These are phyloP conservation scores for Hippocampus mohnikei DNA, from an alignment of 2,113 vertebrate species.

Conservation along the genomic window DNA sequence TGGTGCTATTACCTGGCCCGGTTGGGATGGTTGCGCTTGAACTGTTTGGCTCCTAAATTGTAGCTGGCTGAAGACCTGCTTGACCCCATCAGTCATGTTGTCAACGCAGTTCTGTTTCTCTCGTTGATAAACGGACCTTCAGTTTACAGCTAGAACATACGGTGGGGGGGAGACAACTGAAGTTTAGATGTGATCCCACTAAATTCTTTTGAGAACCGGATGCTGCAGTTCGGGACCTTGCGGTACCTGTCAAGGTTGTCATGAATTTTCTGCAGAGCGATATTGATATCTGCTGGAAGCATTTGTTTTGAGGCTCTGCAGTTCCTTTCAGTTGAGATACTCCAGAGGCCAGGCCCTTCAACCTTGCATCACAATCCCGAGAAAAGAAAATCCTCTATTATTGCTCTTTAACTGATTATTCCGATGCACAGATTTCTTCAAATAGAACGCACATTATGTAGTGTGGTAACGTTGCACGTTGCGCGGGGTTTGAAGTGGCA, in stretches of 20 bases:
- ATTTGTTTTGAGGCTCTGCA: slow-evolving; percentile 8
- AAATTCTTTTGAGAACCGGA: not conserved
- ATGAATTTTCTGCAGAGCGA: slow-evolving; percentile 6
- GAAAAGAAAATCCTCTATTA: not conserved
- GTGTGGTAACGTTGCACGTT: too few species aligned
- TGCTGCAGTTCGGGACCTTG: not conserved
- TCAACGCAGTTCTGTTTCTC: slow-evolving; percentile 37
- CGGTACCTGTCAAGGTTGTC: slow-evolving; percentile 44
- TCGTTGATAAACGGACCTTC: slow-evolving; percentile 6
- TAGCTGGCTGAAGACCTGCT: slow-evolving; percentile 20
- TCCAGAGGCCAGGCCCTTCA: slow-evolving; percentile 20
- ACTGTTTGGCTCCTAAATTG: slow-evolving; percentile 33
- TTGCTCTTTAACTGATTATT: too few species aligned
- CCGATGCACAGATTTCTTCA: not conserved
- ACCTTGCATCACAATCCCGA: slow-evolving; percentile 30
- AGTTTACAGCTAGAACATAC: slow-evolving; percentile 16
- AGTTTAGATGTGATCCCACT: too few species aligned
- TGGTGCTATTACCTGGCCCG: slow-evolving; percentile 32
- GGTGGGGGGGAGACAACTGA: not conserved
- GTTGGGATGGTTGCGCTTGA: slow-evolving; percentile 7
- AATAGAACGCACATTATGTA: not conserved
- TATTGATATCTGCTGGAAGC: slow-evolving; percentile 15
- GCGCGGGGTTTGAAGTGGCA: too few species aligned
- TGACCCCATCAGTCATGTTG: slow-evolving; percentile 10
- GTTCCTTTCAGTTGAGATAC: slow-evolving; percentile 20